Conservation (phyloP, 2,113 vertebrate genomes). For the Mormoops blainvillei region DNA sequence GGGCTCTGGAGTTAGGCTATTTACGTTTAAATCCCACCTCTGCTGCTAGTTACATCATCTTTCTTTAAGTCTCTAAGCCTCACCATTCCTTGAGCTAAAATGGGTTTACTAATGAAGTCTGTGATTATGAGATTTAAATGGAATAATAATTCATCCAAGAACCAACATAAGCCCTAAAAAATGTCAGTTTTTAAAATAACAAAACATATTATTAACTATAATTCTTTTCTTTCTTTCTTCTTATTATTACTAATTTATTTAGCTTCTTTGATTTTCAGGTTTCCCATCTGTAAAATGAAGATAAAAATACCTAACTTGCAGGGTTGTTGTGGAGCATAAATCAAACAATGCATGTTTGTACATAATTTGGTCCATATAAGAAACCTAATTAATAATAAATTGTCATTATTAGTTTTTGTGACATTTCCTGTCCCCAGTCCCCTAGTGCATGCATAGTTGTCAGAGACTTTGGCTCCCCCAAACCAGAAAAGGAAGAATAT, state of each 20-base stretch:
- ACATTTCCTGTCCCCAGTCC: neutral
- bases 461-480: neutral
- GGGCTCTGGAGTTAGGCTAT: neutral
- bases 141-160: neutral
- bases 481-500: neutral
- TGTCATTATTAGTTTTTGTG: neutral
- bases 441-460: neutral
- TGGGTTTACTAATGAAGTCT: neutral
- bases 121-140: neutral
- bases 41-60: neutral
- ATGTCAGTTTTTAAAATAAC: neutral
- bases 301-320: neutral
- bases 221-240: neutral
- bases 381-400: neutral
- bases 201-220: neutral
- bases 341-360: neutral
- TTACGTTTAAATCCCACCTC: neutral
- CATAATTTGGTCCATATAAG: neutral
- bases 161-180: neutral
- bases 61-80: neutral
- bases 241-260: neutral
- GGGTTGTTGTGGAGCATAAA: neutral
- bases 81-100: neutral
- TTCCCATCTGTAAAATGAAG: neutral
- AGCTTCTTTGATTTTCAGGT: conserved; percentile 6